These are phyloP conservation scores for Acrocephalus scirpaceus DNA, from an alignment of 2,797 vertebrate species.

Conservation along the genomic window DNA sequence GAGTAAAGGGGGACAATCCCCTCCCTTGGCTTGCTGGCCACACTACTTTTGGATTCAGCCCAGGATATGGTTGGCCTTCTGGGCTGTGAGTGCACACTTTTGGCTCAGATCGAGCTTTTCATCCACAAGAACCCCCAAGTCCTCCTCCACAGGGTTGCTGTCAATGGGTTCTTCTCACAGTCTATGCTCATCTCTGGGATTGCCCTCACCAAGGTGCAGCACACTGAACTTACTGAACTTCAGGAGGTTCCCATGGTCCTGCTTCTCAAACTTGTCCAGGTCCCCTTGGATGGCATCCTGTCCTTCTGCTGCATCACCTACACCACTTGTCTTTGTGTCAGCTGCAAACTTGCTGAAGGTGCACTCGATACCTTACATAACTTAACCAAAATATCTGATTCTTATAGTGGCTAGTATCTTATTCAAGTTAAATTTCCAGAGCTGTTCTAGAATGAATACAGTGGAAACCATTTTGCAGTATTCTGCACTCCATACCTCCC, in stretches of 20 bases:
- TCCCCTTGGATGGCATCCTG: neutral
- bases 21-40: neutral
- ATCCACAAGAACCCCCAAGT: neutral
- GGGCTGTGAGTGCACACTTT: neutral
- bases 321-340: neutral
- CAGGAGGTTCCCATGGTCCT: neutral
- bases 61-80: neutral
- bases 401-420: neutral
- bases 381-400: neutral
- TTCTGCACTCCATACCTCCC: neutral
- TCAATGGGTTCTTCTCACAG: neutral
- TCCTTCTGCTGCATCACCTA: neutral
- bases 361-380: fast-evolving
- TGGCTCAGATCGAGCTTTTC: neutral
- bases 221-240: neutral
- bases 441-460: neutral
- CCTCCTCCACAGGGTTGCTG: neutral
- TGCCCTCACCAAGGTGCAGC: neutral
- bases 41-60: neutral
- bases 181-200: neutral
- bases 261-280: neutral
- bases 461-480: neutral
- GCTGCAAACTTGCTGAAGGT: neutral
- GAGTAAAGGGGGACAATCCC: neutral
- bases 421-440: neutral